Conservation (phyloP, 1,140 invertebrate species). For the Magallana ariakensis region DNA sequence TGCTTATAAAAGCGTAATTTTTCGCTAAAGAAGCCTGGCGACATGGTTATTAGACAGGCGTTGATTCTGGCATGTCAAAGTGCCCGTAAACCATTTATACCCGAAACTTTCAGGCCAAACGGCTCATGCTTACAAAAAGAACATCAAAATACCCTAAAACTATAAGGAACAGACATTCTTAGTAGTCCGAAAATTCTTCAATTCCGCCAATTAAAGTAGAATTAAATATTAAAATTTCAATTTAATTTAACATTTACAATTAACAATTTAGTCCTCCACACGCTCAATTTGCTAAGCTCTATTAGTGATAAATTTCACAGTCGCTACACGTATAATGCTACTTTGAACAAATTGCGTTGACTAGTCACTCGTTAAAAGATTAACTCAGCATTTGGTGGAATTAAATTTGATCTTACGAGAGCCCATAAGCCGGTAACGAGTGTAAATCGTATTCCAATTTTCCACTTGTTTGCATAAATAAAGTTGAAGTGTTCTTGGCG, state of each 20-base stretch:
- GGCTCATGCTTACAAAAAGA: not conserved
- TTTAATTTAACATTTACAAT: slow-evolving; percentile 38
- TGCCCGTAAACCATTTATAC: slow-evolving; percentile 20
- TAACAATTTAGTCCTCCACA: slow-evolving; percentile 29
- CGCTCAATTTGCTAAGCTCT: slow-evolving; percentile 22
- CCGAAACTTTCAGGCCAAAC: not conserved
- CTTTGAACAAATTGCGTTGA: slow-evolving; percentile 28
- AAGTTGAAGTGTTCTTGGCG: slow-evolving; percentile 26
- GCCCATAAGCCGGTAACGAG: slow-evolving; percentile 43
- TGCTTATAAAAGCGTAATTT: not conserved
- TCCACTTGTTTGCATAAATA: slow-evolving; percentile 47
- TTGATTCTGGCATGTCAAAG: slow-evolving; percentile 1
- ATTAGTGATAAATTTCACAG: slow-evolving; percentile 20
- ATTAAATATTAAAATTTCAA: slow-evolving; percentile 33
- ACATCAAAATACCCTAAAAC: not conserved
- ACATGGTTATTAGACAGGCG: not conserved
- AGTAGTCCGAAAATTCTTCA: not conserved
- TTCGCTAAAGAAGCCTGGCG: not conserved
- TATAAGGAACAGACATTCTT: not conserved
- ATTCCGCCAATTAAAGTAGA: slow-evolving; percentile 28
- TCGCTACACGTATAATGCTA: not conserved
- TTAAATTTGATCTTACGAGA: slow-evolving; percentile 45
- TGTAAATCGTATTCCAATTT: slow-evolving; percentile 46
- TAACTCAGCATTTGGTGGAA: slow-evolving; percentile 38
- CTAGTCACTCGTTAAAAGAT: slow-evolving; percentile 46